Evolutionary conservation across 1,140 invertebrate species (phyloP).

Genomic region (Danaus melanippus): DNA sequence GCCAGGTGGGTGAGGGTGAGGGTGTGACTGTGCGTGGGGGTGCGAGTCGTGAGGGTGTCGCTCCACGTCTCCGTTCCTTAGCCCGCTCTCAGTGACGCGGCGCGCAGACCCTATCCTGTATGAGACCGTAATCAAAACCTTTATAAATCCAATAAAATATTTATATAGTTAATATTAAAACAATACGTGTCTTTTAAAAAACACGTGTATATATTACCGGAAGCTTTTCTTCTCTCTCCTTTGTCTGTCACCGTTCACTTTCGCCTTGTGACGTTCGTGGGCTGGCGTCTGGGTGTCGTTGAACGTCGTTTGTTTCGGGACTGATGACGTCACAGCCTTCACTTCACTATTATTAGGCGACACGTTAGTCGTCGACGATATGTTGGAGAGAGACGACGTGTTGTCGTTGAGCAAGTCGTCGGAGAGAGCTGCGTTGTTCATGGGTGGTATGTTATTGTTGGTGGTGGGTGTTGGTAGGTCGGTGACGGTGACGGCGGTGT

Average conservation of each 20-base stretch:
- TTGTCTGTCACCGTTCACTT: constrained; percentile 27
- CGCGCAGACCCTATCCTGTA: constrained; percentile 56
- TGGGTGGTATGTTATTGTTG: too few species aligned
- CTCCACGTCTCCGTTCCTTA: constrained; percentile 20
- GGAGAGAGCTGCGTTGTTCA: not conserved
- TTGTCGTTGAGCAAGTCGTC: not conserved
- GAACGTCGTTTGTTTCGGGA: constrained; percentile 2
- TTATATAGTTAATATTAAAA: not conserved
- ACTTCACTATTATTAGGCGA: too few species aligned
- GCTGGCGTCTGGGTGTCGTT: constrained; percentile 6
- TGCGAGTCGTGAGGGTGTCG: constrained; percentile 7
- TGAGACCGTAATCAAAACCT: not conserved
- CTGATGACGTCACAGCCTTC: too few species aligned
- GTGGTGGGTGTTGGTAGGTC: too few species aligned
- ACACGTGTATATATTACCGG: constrained; percentile 21
- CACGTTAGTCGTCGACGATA: too few species aligned
- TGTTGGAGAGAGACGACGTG: not conserved
- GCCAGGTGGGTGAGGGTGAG: constrained; percentile 7
- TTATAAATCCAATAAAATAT: constrained; percentile 5
- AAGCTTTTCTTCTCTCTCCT: constrained; percentile 35
- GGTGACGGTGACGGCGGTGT: not conserved
- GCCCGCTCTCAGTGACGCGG: constrained; percentile 34
- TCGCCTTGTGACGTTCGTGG: constrained; percentile 16
- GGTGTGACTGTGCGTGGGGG: too few species aligned
- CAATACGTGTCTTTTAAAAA: not conserved